A percentile compares a stretch with the other conserved stretches of the same genome.
Evolutionary conservation across 2,888 invertebrate species (phyloP).

Genomic region (Drosophila paranaensis): DNA sequence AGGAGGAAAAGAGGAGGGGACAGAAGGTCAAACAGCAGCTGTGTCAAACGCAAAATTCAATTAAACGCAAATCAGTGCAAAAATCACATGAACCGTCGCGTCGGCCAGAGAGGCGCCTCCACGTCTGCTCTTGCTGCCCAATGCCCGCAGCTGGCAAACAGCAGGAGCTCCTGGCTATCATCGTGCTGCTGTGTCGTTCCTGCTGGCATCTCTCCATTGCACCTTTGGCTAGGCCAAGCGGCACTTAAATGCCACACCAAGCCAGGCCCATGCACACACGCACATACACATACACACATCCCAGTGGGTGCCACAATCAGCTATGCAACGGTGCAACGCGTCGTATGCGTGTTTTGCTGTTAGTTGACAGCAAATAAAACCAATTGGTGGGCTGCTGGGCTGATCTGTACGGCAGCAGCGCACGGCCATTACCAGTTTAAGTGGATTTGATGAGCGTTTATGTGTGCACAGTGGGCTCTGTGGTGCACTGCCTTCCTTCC

Average conservation of each 20-base stretch:
- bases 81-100: constrained; percentile 57
- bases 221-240: constrained; percentile 50
- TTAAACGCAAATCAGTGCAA: constrained; percentile 75
- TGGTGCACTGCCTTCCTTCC: constrained; percentile 5
- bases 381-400: constrained; percentile 31
- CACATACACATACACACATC: constrained; percentile 1
- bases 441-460: constrained; percentile 80
- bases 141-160: constrained; percentile 32
- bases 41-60: constrained; percentile 73
- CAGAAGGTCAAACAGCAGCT: constrained; percentile 27
- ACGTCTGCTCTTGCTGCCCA: neutral
- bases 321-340: constrained; percentile 44
- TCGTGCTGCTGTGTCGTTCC: constrained; percentile 14
- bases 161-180: constrained; percentile 33
- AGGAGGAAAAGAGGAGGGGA: neutral
- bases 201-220: constrained; percentile 29
- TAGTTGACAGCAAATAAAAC: constrained; percentile 72
- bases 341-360: constrained; percentile 63
- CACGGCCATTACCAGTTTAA: constrained; percentile 66
- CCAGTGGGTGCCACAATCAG: constrained; percentile 23
- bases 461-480: constrained; percentile 41
- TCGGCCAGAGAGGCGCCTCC: neutral
- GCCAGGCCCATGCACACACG: constrained; percentile 15
- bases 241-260: constrained; percentile 58
- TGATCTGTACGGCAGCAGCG: constrained; percentile 29